Evolutionary conservation across 30 jellyfish, hydroid and myxozoan species (phyloP).

Genomic region (Aurelia sp.): DNA sequence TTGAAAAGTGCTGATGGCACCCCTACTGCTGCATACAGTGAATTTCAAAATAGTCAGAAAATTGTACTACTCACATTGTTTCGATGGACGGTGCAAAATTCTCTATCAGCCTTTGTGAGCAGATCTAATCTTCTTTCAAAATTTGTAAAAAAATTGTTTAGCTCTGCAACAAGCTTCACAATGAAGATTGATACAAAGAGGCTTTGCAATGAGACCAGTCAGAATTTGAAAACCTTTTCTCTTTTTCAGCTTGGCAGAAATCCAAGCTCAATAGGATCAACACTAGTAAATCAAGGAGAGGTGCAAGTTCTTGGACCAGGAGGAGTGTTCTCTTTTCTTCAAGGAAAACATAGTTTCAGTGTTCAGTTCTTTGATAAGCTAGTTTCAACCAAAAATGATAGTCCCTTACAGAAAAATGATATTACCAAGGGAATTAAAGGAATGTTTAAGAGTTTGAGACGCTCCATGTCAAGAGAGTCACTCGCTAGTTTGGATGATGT

Average conservation of each 20-base stretch:
- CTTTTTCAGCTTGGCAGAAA: conserved; percentile 71
- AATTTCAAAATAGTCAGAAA: too few relatives aligned
- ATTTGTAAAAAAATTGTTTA: too few relatives aligned
- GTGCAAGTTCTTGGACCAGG: conserved; percentile 62
- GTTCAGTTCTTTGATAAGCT: conserved; percentile 72
- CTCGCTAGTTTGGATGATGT: not conserved
- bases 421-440: not conserved
- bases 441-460: not conserved
- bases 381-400: conserved; percentile 6
- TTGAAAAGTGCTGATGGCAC: too few relatives aligned
- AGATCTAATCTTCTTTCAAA: too few relatives aligned
- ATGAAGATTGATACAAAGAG: too few relatives aligned
- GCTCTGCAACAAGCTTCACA: too few relatives aligned
- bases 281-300: conserved; percentile 41
- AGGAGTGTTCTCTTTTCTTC: conserved; percentile 56
- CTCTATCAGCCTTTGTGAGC: too few relatives aligned
- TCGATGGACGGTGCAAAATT: too few relatives aligned
- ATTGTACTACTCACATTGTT: too few relatives aligned
- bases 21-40: too few relatives aligned
- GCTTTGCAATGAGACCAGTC: not conserved
- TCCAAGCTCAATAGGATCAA: conserved; percentile 78
- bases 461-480: conserved; percentile 7
- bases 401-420: conserved; percentile 3
- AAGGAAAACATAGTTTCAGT: conserved; percentile 63
- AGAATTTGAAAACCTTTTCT: not conserved